Evolutionary conservation across 2,797 vertebrate species (phyloP).

Genomic region (Ibycter americanus): DNA sequence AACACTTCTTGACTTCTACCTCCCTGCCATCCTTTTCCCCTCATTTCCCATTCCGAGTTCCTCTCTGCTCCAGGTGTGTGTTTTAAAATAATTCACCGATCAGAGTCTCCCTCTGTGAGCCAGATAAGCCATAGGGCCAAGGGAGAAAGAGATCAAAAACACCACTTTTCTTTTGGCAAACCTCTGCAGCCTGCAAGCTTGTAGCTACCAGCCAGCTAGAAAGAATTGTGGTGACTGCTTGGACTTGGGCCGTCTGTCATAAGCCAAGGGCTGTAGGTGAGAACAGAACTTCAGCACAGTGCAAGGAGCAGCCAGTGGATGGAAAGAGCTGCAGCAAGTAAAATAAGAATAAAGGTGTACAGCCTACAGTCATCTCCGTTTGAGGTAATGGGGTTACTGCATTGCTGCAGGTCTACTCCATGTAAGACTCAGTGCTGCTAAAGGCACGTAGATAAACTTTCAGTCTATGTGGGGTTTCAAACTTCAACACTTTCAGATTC

Average conservation of each 20-base stretch:
- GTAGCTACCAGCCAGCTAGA: neutral
- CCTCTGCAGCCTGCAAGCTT: neutral
- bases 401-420: neutral
- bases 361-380: neutral
- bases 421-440: neutral
- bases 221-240: neutral
- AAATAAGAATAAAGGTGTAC: neutral
- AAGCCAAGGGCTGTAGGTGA: neutral
- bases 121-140: neutral
- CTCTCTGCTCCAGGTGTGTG: neutral
- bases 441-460: neutral
- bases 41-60: neutral
- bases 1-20: neutral
- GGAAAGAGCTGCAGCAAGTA: neutral
- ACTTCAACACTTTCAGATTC: neutral
- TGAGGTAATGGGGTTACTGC: neutral
- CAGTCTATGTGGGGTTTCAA: neutral
- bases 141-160: slow-evolving; percentile 2
- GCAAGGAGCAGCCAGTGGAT: neutral
- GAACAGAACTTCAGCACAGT: neutral
- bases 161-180: neutral
- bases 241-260: neutral
- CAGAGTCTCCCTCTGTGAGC: neutral
- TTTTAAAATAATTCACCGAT: neutral
- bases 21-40: neutral